Evolutionary conservation across 1,140 invertebrate genomes (phyloP), one percentile per base, ranked within the genome.

Genomic region (Cotesia glomerata): DNA sequence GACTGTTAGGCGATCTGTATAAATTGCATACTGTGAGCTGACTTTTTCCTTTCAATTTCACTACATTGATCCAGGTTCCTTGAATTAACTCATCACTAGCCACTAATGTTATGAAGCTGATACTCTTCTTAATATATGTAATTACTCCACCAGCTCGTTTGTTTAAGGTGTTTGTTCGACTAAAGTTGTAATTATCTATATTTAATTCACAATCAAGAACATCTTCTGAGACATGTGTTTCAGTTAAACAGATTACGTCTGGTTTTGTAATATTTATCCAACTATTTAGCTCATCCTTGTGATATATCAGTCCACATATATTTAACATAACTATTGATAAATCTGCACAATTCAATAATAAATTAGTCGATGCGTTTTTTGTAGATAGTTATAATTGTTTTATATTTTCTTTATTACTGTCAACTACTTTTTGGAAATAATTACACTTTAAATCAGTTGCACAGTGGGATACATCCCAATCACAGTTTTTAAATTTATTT

Each of bases 161-260:
- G 56, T 72, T 72, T 54, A n/a, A 18, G 0, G 71, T 59, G 34
- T 72, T 59, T 45, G n/a, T 51, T 58, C 63, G n/a, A 51, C 64
- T 35, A 9, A 58, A 11, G 5, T 54, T 35, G 56, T 72, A 72
- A 26, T 72, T 67, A 3, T 56, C 18, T n/a, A 71, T 64, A 64
- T 65, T 26, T n/a, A 71, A 52, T 71, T 71, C 70, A 64, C 11
- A 13, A 4, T 72, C 71, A 11, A 49, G 7, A 14, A 72, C 49
- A 16, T 72, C 71, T n/a, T 49, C 56, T 16, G 52, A 26, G 8
- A 72, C 45, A 49, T 72, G 71, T 13, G 71, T 67, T 58, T 67
- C 71, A 3, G 71, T 72, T 45, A 67, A 66, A 49, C 71, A 72
- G 2, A 72, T 9, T 61, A 72, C 26, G 13, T 72, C 34, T 56